A percentile compares a stretch with the other conserved stretches of the same genome.
phyloP scores from a whole-genome alignment of 2,888 invertebrate genomes.

The Sisyra terminalis region DNA sequence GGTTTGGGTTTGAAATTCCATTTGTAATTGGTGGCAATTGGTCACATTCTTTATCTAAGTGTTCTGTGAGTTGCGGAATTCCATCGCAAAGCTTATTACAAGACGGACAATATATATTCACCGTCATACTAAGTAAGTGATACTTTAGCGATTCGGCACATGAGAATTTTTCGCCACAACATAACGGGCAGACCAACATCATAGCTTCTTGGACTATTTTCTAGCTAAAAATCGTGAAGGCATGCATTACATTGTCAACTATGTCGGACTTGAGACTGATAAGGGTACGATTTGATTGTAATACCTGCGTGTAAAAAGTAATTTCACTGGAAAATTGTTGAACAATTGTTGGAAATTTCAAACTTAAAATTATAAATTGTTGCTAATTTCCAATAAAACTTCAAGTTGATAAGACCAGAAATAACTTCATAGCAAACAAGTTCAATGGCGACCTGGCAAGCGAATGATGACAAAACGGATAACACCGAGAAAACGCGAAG shows the following conservation, averaged over 20 bases:
- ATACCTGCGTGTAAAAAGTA: not conserved
- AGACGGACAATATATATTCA: conserved; percentile 41
- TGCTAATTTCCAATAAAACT: conserved; percentile 18
- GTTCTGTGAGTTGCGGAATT: conserved; percentile 35
- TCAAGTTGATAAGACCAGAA: conserved; percentile 14
- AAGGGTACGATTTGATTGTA: not conserved
- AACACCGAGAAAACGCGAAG: not conserved
- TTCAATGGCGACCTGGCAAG: conserved; percentile 6
- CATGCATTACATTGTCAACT: not conserved
- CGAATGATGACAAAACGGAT: not conserved
- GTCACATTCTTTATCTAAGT: conserved; percentile 25
- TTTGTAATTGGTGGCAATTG: too few relatives aligned
- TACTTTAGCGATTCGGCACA: conserved; percentile 33
- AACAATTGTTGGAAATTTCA: conserved; percentile 10
- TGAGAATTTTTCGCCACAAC: conserved; percentile 43
- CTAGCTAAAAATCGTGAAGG: too few relatives aligned
- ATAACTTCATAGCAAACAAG: conserved; percentile 22
- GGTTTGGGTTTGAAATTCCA: not conserved
- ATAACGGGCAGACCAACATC: conserved; percentile 40
- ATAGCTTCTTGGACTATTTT: conserved; percentile 19
- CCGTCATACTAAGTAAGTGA: conserved; percentile 34
- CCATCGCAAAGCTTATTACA: conserved; percentile 37
- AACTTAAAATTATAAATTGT: conserved; percentile 14
- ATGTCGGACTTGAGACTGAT: too few relatives aligned
- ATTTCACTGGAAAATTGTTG: conserved; percentile 3